phyloP scores from a whole-genome alignment of 1,140 invertebrate species.

The Philotrypesis tridentata region DNA sequence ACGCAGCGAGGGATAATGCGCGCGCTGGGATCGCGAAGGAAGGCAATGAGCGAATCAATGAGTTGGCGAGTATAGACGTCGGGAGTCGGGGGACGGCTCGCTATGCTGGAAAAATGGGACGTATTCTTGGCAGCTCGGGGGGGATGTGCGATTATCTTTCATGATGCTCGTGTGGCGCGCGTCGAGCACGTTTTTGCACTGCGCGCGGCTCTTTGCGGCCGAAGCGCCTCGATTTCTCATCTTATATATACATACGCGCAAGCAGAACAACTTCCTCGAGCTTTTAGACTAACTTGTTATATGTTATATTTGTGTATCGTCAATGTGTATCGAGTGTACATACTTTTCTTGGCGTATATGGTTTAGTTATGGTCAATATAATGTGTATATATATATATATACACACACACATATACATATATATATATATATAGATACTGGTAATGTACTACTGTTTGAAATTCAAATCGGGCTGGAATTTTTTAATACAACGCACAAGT shows the following conservation, averaged over 20 bases:
- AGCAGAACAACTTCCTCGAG: too few relatives aligned
- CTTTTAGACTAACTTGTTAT: neutral
- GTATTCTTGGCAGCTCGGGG: neutral
- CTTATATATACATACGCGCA: neutral
- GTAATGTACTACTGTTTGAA: neutral
- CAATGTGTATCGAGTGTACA: constrained; percentile 8
- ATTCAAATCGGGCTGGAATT: neutral
- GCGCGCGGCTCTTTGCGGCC: neutral
- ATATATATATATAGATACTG: neutral
- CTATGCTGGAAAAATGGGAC: too few relatives aligned
- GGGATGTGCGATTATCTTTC: constrained; percentile 2
- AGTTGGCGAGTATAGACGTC: too few relatives aligned
- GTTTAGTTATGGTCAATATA: too few relatives aligned
- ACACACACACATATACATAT: too few relatives aligned
- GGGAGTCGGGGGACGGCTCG: too few relatives aligned
- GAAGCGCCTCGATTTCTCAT: neutral
- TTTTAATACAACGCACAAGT: neutral
- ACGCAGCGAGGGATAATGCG: too few relatives aligned
- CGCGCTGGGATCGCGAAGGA: too few relatives aligned
- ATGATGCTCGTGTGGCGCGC: constrained; percentile 30
- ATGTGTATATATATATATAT: too few relatives aligned
- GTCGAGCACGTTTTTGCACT: constrained; percentile 37
- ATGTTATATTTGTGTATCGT: neutral
- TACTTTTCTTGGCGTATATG: too few relatives aligned
- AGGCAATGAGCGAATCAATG: too few relatives aligned